Percentiles rank a stretch among this genome's conserved stretches.
Conservation (phyloP, 2,888 invertebrate genomes). For the Ligdia adustata region DNA sequence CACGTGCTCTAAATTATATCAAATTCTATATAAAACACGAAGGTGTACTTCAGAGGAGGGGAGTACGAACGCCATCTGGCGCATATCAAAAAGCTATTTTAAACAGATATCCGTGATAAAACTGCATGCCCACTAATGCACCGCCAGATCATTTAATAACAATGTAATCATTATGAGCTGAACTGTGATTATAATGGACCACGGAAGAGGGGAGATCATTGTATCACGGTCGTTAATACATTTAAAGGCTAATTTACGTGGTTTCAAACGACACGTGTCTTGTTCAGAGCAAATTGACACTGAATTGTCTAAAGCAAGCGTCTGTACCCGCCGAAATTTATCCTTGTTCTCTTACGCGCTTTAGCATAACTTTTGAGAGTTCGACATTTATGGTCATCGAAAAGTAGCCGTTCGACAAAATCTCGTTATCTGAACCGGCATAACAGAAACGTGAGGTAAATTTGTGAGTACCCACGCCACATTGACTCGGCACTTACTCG, state of each 20-base stretch:
- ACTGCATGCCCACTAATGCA: slow-evolving; percentile 65
- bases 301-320: slow-evolving; percentile 49
- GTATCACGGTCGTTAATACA: slow-evolving; percentile 48
- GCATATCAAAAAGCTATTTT: slow-evolving; percentile 70
- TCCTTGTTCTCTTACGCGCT: slow-evolving; percentile 29
- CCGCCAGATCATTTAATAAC: slow-evolving; percentile 73
- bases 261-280: slow-evolving; percentile 61
- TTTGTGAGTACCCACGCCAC: slow-evolving; percentile 33
- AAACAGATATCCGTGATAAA: slow-evolving; percentile 78
- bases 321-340: slow-evolving; percentile 45
- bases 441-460: slow-evolving; percentile 45
- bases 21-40: slow-evolving; percentile 10
- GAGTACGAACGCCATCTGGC: slow-evolving; percentile 66
- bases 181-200: slow-evolving; percentile 63
- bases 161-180: slow-evolving; percentile 67
- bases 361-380: slow-evolving; percentile 45
- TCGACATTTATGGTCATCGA: slow-evolving; percentile 56
- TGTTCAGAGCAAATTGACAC: slow-evolving; percentile 59
- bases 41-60: slow-evolving; percentile 39
- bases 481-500: slow-evolving; percentile 24
- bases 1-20: slow-evolving; percentile 16
- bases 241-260: slow-evolving; percentile 43
- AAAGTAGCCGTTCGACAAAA: slow-evolving; percentile 50
- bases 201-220: slow-evolving; percentile 52
- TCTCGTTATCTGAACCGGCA: slow-evolving; percentile 48